phyloP scores from a whole-genome alignment of 2,797 vertebrate species.

The Mormyrops attenuatus region DNA sequence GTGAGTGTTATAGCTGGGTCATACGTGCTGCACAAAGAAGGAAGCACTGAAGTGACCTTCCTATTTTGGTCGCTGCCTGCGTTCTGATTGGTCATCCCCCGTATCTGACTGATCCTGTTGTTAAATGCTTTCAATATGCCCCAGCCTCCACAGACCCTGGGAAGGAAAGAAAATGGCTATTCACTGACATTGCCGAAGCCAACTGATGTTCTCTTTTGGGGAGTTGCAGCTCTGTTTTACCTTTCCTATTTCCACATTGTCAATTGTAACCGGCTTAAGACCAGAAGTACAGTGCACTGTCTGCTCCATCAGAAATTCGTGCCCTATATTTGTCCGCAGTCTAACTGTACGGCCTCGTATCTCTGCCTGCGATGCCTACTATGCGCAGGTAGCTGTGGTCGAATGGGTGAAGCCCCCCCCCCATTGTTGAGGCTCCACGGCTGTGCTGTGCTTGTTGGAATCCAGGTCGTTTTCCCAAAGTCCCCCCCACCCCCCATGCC shows the following conservation, averaged over 20 bases:
- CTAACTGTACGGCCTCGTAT: neutral
- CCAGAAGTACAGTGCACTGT: neutral
- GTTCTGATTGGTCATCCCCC: neutral
- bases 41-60: neutral
- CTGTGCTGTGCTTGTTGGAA: neutral
- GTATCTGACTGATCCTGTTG: neutral
- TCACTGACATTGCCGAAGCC: neutral
- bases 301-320: neutral
- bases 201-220: neutral
- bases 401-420: neutral
- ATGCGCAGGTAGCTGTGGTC: neutral
- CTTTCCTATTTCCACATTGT: neutral
- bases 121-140: neutral
- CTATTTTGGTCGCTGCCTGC: neutral
- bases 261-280: neutral
- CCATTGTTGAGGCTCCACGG: neutral
- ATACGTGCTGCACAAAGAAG: neutral
- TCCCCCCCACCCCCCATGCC: neutral
- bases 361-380: neutral
- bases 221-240: neutral
- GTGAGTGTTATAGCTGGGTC: neutral
- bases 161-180: neutral
- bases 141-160: neutral
- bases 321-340: neutral
- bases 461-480: neutral